Conservation (phyloP, 2,888 invertebrate species). For the Drosophila lacicola region DNA sequence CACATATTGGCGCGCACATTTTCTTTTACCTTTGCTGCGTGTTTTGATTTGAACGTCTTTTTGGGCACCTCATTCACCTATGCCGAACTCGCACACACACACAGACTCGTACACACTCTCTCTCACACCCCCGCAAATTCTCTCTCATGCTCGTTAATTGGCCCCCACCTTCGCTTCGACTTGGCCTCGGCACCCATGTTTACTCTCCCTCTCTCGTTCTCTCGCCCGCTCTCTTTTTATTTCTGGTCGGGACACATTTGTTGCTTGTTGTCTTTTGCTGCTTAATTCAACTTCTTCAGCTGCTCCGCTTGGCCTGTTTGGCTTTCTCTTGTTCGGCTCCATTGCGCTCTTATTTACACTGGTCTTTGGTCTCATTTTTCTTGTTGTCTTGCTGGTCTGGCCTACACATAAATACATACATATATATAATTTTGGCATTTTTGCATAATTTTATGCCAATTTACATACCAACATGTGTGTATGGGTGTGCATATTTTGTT, state of each 20-base stretch:
- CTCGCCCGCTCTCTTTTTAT: slow-evolving; percentile 24
- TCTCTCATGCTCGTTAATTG: slow-evolving; percentile 42
- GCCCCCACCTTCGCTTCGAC: slow-evolving; percentile 43
- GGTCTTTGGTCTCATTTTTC: slow-evolving; percentile 27
- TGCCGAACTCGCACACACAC: slow-evolving; percentile 13
- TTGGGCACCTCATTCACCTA: slow-evolving; percentile 46
- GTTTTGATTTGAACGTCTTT: slow-evolving; percentile 72
- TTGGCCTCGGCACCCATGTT: slow-evolving; percentile 19
- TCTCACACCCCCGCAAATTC: slow-evolving; percentile 62
- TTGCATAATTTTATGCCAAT: slow-evolving; percentile 79
- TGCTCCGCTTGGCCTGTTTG: slow-evolving; percentile 39
- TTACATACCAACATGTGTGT: slow-evolving; percentile 39
- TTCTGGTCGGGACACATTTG: slow-evolving; percentile 52
- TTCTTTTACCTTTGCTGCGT: slow-evolving; percentile 76
- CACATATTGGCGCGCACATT: slow-evolving; percentile 77
- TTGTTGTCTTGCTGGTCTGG: slow-evolving; percentile 22
- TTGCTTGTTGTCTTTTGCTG: slow-evolving; percentile 59
- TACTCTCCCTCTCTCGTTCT: slow-evolving; percentile 15
- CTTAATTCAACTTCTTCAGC: slow-evolving; percentile 44
- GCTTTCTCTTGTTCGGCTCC: slow-evolving; percentile 64
- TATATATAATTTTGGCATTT: slow-evolving; percentile 57
- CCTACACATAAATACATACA: slow-evolving; percentile 18
- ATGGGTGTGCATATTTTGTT: slow-evolving; percentile 30
- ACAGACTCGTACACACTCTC: slow-evolving; percentile 13
- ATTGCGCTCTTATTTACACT: slow-evolving; percentile 53